Conservation (phyloP, 1,140 invertebrate species). For the Macrostomum lignano region DNA sequence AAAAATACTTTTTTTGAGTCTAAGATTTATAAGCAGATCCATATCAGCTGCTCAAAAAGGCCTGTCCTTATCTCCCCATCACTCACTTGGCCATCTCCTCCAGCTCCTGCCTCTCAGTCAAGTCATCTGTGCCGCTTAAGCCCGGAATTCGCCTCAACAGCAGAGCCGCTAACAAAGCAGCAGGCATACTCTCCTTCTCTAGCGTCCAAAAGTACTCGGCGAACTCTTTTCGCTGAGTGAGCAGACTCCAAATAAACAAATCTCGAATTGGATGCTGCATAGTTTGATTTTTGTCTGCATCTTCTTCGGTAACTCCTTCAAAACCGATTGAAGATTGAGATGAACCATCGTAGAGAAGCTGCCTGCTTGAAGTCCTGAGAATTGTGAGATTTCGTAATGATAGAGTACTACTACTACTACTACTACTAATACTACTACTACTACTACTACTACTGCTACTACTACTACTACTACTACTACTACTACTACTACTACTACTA, state of each 20-base stretch:
- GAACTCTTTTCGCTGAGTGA: conserved; percentile 21
- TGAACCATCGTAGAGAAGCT: too few relatives aligned
- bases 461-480: conserved; percentile 2
- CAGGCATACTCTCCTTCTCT: conserved; percentile 15
- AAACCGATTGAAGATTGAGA: too few relatives aligned
- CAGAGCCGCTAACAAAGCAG: conserved; percentile 16
- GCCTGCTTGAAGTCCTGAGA: too few relatives aligned
- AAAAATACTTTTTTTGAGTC: too few relatives aligned
- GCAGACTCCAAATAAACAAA: conserved; percentile 26
- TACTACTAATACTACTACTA: too few relatives aligned
- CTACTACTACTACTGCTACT: conserved; percentile 2
- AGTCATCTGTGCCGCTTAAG: background rate
- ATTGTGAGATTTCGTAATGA: too few relatives aligned
- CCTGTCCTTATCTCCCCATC: too few relatives aligned
- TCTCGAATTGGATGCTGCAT: conserved; percentile 12
- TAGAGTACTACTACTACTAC: too few relatives aligned
- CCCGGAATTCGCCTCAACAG: conserved; percentile 12
- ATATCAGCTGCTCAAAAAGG: too few relatives aligned
- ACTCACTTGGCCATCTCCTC: conserved; percentile 3
- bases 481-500: conserved; percentile 2
- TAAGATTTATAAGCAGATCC: too few relatives aligned
- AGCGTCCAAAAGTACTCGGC: conserved; percentile 12
- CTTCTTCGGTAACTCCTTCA: too few relatives aligned
- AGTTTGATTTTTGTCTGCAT: too few relatives aligned
- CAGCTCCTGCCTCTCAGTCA: background rate